Evolutionary conservation across 2,888 invertebrate species (phyloP).

Genomic region (Eupithecia exiguata): DNA sequence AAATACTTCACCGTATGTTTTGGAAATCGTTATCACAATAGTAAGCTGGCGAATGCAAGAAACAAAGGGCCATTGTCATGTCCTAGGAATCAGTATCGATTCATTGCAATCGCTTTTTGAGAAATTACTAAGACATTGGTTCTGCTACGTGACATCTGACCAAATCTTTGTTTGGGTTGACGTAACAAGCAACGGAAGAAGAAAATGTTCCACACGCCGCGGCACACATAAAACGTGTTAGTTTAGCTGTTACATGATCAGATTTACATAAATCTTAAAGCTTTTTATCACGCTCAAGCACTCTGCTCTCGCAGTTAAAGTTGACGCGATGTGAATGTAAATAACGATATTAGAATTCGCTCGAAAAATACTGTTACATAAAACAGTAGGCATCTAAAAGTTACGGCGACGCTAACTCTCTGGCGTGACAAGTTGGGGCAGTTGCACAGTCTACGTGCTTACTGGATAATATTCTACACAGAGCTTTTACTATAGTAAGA

Average conservation of each 20-base stretch:
- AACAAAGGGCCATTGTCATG: slow-evolving; percentile 71
- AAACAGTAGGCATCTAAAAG: slow-evolving; percentile 3
- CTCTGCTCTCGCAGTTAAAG: slow-evolving; percentile 18
- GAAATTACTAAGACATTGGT: slow-evolving; percentile 52
- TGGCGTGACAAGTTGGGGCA: slow-evolving; percentile 6
- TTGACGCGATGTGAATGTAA: slow-evolving; percentile 25
- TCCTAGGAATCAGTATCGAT: slow-evolving; percentile 60
- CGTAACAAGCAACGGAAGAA: slow-evolving; percentile 17
- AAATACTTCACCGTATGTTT: slow-evolving; percentile 15
- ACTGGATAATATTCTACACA: slow-evolving; percentile 1
- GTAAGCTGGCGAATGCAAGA: slow-evolving; percentile 37
- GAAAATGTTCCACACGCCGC: slow-evolving; percentile 21
- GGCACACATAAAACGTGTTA: slow-evolving; percentile 22
- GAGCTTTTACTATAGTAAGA: slow-evolving; percentile 20
- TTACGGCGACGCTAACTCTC: not conserved
- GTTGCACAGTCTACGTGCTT: slow-evolving; percentile 7
- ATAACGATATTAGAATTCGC: slow-evolving; percentile 27
- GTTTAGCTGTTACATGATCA: slow-evolving; percentile 32
- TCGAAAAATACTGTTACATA: slow-evolving; percentile 25
- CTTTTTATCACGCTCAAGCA: slow-evolving; percentile 22
- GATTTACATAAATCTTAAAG: slow-evolving; percentile 30
- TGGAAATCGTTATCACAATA: slow-evolving; percentile 25
- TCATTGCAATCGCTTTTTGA: slow-evolving; percentile 61
- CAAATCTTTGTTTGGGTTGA: slow-evolving; percentile 19
- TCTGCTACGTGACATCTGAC: slow-evolving; percentile 14